Evolutionary conservation across 37 sponge, comb jelly and placozoan species (phyloP).

Genomic region (Chondrilla cf. caribensis): DNA sequence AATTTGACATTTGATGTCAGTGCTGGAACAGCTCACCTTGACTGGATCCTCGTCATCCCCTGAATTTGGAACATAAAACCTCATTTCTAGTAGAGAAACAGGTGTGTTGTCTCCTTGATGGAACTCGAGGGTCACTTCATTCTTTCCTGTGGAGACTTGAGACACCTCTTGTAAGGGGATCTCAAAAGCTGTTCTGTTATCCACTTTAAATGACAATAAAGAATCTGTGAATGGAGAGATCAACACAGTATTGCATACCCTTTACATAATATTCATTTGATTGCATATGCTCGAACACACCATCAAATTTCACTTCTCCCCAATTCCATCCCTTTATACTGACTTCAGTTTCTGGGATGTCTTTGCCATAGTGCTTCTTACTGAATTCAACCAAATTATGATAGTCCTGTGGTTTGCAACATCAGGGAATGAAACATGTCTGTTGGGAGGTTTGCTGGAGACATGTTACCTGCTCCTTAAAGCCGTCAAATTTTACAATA

Average conservation of each 20-base stretch:
- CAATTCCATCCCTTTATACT: slow-evolving; percentile 98
- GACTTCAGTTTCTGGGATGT: slow-evolving; percentile 73
- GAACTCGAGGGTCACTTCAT: slow-evolving; percentile 96
- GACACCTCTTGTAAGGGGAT: slow-evolving; percentile 90
- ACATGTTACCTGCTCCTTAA: slow-evolving; percentile 84
- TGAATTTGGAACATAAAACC: slow-evolving; percentile 85
- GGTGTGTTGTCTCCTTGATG: slow-evolving; percentile 88
- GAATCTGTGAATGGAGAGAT: slow-evolving; percentile 51
- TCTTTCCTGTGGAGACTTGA: slow-evolving; percentile 87
- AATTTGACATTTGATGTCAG: not conserved
- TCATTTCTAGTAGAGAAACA: slow-evolving; percentile 92
- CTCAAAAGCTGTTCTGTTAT: slow-evolving; percentile 89
- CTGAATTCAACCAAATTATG: slow-evolving; percentile 65
- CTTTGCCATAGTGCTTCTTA: slow-evolving; percentile 57
- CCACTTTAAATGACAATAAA: slow-evolving; percentile 80
- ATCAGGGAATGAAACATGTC: not conserved
- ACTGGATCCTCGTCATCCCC: slow-evolving; percentile 42
- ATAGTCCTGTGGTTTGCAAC: slow-evolving; percentile 72
- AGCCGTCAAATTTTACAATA: slow-evolving; percentile 78
- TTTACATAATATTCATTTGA: too few relatives aligned
- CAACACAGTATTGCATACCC: too few relatives aligned
- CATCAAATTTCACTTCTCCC: slow-evolving; percentile 84
- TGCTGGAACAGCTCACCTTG: slow-evolving; percentile 22
- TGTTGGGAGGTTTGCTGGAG: not conserved
- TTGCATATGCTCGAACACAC: too few relatives aligned